phyloP scores from a whole-genome alignment of 2,113 vertebrate genomes.

The Oreocharis arfaki region DNA sequence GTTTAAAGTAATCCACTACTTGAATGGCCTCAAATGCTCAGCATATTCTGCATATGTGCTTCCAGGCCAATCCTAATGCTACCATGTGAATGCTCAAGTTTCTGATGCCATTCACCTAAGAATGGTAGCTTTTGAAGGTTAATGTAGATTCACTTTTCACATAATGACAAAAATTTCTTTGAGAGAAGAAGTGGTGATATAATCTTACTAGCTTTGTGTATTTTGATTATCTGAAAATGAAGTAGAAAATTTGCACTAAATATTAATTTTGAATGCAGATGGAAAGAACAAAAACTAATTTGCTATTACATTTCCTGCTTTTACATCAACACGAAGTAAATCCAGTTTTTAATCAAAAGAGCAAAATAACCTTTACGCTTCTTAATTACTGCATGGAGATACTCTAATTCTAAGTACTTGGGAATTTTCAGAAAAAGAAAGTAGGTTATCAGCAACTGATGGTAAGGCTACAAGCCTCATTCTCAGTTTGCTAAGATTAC shows the following conservation, averaged over 20 bases:
- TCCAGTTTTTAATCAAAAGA: conserved; percentile 42
- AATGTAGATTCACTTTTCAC: not conserved
- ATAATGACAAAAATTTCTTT: not conserved
- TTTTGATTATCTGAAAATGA: conserved; percentile 48
- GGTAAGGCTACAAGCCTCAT: not conserved
- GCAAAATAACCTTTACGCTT: not conserved
- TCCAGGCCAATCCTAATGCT: not conserved
- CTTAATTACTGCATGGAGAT: conserved; percentile 9
- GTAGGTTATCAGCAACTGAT: not conserved
- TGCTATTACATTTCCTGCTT: conserved; percentile 11
- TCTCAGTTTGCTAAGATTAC: not conserved
- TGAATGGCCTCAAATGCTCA: not conserved
- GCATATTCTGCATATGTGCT: not conserved
- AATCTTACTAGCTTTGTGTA: conserved; percentile 31
- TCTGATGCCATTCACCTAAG: not conserved
- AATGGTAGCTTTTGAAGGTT: not conserved
- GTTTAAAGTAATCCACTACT: not conserved
- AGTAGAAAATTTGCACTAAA: conserved; percentile 17
- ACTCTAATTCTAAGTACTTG: conserved; percentile 3
- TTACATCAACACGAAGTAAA: conserved; percentile 49
- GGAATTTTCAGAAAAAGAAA: conserved; percentile 6
- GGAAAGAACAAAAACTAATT: conserved; percentile 26
- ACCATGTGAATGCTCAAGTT: not conserved
- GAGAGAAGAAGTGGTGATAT: not conserved
- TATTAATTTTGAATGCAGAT: conserved; percentile 15